A percentile compares a stretch with the other conserved stretches of the same genome.
Evolutionary conservation across 2,113 vertebrate genomes (phyloP).

Genomic region (Smithornis capensis): DNA sequence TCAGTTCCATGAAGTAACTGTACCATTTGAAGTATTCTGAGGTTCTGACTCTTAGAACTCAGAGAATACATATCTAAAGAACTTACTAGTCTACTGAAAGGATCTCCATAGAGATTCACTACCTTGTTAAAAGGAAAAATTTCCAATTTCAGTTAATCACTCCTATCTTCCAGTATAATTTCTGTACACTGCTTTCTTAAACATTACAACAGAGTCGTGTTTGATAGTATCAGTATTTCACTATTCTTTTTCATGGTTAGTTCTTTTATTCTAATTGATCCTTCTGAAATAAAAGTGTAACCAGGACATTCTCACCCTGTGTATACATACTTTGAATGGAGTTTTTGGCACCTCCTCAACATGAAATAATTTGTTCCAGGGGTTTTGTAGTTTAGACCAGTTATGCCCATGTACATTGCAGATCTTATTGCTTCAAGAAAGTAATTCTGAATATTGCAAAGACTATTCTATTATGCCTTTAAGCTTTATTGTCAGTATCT

Average conservation of each 20-base stretch:
- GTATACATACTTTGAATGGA: accelerated
- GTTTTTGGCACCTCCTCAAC: not conserved
- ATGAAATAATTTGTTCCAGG: not conserved
- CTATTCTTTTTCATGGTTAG: not conserved
- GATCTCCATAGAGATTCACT: not conserved
- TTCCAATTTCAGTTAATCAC: not conserved
- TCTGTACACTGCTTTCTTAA: not conserved
- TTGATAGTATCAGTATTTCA: not conserved
- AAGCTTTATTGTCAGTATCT: not conserved
- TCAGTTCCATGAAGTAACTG: not conserved
- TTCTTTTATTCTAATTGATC: not conserved
- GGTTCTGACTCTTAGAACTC: not conserved
- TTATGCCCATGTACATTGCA: not conserved
- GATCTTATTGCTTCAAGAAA: not conserved
- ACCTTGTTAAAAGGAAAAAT: not conserved
- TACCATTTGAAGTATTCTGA: not conserved
- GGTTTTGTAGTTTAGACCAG: not conserved
- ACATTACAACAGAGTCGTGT: not conserved
- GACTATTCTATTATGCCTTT: not conserved
- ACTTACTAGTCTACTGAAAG: not conserved
- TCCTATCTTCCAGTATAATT: not conserved
- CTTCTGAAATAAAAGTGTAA: not conserved
- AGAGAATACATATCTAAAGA: not conserved
- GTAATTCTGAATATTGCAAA: not conserved
- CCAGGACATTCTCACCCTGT: not conserved